Conservation (phyloP, 2,888 invertebrate species). For the Salticus scenicus region DNA sequence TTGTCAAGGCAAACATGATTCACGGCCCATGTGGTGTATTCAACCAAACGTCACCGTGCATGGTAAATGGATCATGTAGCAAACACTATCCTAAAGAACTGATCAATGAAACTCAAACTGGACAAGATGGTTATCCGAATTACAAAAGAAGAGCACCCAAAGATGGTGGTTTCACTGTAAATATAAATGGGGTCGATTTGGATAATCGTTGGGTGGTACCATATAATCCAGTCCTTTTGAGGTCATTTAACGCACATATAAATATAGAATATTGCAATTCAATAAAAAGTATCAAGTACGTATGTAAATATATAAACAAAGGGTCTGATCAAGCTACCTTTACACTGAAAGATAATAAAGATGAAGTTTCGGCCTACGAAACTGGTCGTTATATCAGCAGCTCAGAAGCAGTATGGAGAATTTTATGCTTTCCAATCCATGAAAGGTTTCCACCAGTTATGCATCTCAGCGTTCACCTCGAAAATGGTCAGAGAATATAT, state of each 20-base stretch:
- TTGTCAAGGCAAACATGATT: neutral
- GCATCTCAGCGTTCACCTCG: constrained; percentile 16
- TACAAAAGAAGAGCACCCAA: neutral
- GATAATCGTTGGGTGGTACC: constrained; percentile 1
- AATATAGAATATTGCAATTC: neutral
- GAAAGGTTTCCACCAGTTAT: neutral
- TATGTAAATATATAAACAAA: neutral
- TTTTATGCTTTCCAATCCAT: too few species aligned
- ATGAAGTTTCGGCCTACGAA: too few species aligned
- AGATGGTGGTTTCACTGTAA: neutral
- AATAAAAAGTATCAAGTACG: neutral
- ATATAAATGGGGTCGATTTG: too few species aligned
- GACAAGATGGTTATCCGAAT: constrained; percentile 27
- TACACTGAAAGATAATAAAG: neutral
- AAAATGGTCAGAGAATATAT: constrained; percentile 26
- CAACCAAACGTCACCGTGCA: neutral
- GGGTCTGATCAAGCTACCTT: neutral
- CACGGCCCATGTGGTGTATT: neutral
- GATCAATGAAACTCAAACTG: constrained; percentile 5
- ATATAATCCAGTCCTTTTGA: neutral
- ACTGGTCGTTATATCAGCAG: too few species aligned
- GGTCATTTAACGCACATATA: neutral
- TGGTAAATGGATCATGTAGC: neutral
- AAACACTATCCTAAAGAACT: constrained; percentile 13
- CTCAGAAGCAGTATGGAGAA: too few species aligned